Conservation (phyloP, 1,140 invertebrate species). For the Battus philenor region DNA sequence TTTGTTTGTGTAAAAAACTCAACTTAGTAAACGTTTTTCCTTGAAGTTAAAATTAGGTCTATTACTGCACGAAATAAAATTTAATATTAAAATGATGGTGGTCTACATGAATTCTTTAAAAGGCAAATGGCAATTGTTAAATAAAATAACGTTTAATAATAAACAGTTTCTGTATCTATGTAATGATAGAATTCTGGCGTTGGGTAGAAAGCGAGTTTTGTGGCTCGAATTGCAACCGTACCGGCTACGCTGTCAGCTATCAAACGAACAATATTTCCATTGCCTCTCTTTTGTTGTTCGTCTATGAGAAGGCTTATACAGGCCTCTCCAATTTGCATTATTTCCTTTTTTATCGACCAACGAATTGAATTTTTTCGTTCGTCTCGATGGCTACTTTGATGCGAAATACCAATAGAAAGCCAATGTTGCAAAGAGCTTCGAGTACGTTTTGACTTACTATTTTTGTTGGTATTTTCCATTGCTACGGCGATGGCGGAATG, state of each 20-base stretch:
- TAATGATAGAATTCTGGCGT: too few relatives aligned
- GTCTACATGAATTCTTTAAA: too few relatives aligned
- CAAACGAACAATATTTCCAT: slow-evolving; percentile 63
- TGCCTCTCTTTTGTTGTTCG: slow-evolving; percentile 63
- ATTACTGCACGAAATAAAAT: too few relatives aligned
- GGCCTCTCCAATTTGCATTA: slow-evolving; percentile 56
- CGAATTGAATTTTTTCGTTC: slow-evolving; percentile 62
- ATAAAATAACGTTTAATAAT: too few relatives aligned
- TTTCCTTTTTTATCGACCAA: slow-evolving; percentile 58
- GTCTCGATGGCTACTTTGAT: slow-evolving; percentile 47
- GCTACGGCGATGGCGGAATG: background rate
- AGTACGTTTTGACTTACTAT: slow-evolving; percentile 13
- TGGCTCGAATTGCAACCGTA: too few relatives aligned
- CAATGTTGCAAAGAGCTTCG: slow-evolving; percentile 12
- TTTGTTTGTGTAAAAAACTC: too few relatives aligned
- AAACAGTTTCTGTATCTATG: too few relatives aligned
- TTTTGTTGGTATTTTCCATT: slow-evolving; percentile 4
- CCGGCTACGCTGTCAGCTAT: slow-evolving; percentile 31
- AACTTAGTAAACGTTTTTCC: too few relatives aligned
- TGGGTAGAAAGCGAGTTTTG: too few relatives aligned
- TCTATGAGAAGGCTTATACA: slow-evolving; percentile 60
- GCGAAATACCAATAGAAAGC: slow-evolving; percentile 21
- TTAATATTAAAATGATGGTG: too few relatives aligned
- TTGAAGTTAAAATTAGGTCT: too few relatives aligned
- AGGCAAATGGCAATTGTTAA: too few relatives aligned